Percentiles rank a stretch among this genome's conserved stretches.
phyloP scores from a whole-genome alignment of 2,888 invertebrate genomes.

The Synergus gifuensis region DNA sequence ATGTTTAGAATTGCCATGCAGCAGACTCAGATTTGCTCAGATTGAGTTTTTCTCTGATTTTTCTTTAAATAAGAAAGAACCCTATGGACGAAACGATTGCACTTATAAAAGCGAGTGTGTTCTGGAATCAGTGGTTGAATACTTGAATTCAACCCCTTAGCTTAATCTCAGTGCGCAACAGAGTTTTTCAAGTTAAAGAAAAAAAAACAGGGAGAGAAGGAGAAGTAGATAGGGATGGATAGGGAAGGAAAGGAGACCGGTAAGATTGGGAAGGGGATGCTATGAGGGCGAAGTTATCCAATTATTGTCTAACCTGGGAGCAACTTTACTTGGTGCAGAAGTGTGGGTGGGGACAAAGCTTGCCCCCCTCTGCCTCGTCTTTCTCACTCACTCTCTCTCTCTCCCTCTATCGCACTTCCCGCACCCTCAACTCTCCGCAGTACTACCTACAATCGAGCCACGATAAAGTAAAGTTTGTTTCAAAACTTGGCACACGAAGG shows the following conservation, averaged over 20 bases:
- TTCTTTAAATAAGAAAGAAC: conserved; percentile 11
- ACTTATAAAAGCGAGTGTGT: conserved; percentile 33
- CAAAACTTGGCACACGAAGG: conserved; percentile 63
- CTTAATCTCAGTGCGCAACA: conserved; percentile 55
- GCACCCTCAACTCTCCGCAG: conserved; percentile 44
- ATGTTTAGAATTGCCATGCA: too few relatives aligned
- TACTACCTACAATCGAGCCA: conserved; percentile 64
- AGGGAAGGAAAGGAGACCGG: conserved; percentile 73
- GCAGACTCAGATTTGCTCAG: background rate
- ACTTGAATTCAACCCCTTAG: conserved; percentile 48
- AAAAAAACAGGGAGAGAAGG: conserved; percentile 58
- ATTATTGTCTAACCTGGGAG: conserved; percentile 78
- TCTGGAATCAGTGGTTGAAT: conserved; percentile 36
- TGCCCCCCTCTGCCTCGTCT: background rate
- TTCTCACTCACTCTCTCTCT: conserved; percentile 28
- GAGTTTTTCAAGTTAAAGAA: conserved; percentile 55
- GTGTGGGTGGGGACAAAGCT: conserved; percentile 52
- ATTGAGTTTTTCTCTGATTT: conserved; percentile 3
- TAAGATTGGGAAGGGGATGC: conserved; percentile 59
- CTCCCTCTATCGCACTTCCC: conserved; percentile 41
- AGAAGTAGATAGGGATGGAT: conserved; percentile 59
- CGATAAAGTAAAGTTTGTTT: conserved; percentile 76
- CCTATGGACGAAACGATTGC: conserved; percentile 14
- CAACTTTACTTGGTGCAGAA: conserved; percentile 73
- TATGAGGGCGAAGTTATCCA: conserved; percentile 77